Evolutionary conservation across 35 echinoderm and acorn worm genomes (phyloP), one percentile per base, ranked within the genome.

Genomic region (Diadema setosum): DNA sequence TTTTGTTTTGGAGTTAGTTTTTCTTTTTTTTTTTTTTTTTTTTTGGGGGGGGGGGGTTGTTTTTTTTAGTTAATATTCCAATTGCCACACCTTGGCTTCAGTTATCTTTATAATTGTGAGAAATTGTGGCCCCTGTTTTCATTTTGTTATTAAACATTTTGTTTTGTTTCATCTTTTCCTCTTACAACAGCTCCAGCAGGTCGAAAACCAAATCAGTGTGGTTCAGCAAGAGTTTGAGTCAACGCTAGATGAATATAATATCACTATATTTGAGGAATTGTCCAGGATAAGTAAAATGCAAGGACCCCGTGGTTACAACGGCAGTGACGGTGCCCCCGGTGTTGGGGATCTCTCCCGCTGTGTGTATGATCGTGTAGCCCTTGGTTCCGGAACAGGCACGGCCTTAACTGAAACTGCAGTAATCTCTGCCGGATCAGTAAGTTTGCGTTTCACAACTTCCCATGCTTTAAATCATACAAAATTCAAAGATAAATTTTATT

Each of bases 211-310:
- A 44, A 87, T 87, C 39, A 46, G 60, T 26, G 33, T n/a, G 11
- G 85, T 70, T 15, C 41, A 87, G 42, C 85, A 87, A 25, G 36
- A 42, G 3, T 55, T 75, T 45, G 39, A 75, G 39, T 32, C 43
- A 40, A 3, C 44, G n/a, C 42, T 87, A 41, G 14, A 16, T 1
- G 36, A 73, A 8, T 65, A 48, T 23, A 87, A 87, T 57, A 25
- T 45, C 23, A 87, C 39, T 37, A 87, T 87, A 39, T 87, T 41
- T 41, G 40, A 70, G 40, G 63, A 70, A 65, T 45, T 87, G 49
- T 42, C 45, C 40, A 75, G 63, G 1, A 87, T 87, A 40, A 87
- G 85, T 48, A 87, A 87, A 45, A 75, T 87, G 85, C 85, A 73
- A 73, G 85, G 85, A 32, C 85, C 85, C 1, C 15, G 85, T 20